Evolutionary conservation across 2,888 invertebrate species (phyloP).

Genomic region (Mechanitis mazaeus): DNA sequence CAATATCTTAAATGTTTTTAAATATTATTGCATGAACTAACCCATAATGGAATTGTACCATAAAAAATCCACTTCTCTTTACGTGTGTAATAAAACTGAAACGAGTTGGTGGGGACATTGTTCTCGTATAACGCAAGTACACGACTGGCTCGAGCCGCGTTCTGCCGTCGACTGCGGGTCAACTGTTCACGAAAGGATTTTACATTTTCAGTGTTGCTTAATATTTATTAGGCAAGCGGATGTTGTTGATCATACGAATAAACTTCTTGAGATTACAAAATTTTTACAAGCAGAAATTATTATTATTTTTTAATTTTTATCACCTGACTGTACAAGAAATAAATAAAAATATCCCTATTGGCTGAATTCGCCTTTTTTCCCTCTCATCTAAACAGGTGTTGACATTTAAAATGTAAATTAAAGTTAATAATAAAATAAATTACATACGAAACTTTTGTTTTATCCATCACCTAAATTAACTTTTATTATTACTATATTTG

Average conservation of each 20-base stretch:
- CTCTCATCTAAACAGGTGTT: too few relatives aligned
- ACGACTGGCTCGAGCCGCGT: constrained; percentile 53
- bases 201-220: constrained; percentile 39
- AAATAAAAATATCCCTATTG: too few relatives aligned
- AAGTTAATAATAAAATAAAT: neutral
- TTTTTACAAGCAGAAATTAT: too few relatives aligned
- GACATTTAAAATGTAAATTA: neutral
- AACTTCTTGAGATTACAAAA: neutral
- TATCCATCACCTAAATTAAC: too few relatives aligned
- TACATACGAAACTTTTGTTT: neutral
- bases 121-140: constrained; percentile 30
- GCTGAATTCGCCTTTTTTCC: too few relatives aligned
- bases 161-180: constrained; percentile 60
- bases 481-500: too few relatives aligned
- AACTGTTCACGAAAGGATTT: constrained; percentile 39
- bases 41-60: constrained; percentile 10
- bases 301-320: too few relatives aligned
- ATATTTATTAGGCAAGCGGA: constrained; percentile 30
- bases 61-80: constrained; percentile 34
- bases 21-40: constrained; percentile 8
- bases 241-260: constrained; percentile 8
- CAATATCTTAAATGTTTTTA: neutral
- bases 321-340: too few relatives aligned
- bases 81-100: constrained; percentile 32
- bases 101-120: constrained; percentile 37